Percentiles rank a stretch among this genome's conserved stretches.
Conservation (phyloP, 2,888 invertebrate species). For the Ecliptopera silaceata region DNA sequence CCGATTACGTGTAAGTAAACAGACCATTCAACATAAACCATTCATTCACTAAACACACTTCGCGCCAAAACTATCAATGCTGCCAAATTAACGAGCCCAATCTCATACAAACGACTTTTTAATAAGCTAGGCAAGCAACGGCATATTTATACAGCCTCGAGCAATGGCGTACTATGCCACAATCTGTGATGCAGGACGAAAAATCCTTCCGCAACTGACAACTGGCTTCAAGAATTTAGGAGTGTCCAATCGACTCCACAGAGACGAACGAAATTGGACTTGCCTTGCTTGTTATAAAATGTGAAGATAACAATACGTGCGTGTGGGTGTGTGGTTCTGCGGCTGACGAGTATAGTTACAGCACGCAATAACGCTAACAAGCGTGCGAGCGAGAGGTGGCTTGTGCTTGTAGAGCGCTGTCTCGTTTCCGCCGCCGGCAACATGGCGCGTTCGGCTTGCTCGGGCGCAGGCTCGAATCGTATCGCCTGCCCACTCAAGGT, state of each 20-base stretch:
- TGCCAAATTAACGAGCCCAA: constrained; percentile 55
- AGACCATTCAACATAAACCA: constrained; percentile 50
- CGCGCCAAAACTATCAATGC: constrained; percentile 60
- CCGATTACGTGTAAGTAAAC: constrained; percentile 43
- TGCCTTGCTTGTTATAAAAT: constrained; percentile 80
- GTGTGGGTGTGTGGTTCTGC: constrained; percentile 79
- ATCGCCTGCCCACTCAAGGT: constrained; percentile 85
- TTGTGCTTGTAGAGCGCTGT: constrained; percentile 56
- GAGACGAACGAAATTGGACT: constrained; percentile 70
- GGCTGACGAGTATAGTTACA: constrained; percentile 82
- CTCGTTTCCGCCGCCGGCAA: constrained; percentile 68
- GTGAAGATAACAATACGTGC: constrained; percentile 80
- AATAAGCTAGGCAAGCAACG: constrained; percentile 51
- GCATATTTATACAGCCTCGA: constrained; percentile 54
- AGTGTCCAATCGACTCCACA: constrained; percentile 62
- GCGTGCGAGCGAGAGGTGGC: constrained; percentile 65
- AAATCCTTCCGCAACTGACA: constrained; percentile 78
- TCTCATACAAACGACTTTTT: constrained; percentile 15
- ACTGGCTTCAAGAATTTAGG: constrained; percentile 82
- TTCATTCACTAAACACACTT: constrained; percentile 53
- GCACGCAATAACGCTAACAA: constrained; percentile 83
- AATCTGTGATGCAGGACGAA: constrained; percentile 48
- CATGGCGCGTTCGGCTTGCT: constrained; percentile 83
- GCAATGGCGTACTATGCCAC: constrained; percentile 40
- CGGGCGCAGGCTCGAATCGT: constrained; percentile 86